A percentile compares a stretch with the other conserved stretches of the same genome.
phyloP scores from a whole-genome alignment of 2,113 vertebrate species.

The Picathartes gymnocephalus region DNA sequence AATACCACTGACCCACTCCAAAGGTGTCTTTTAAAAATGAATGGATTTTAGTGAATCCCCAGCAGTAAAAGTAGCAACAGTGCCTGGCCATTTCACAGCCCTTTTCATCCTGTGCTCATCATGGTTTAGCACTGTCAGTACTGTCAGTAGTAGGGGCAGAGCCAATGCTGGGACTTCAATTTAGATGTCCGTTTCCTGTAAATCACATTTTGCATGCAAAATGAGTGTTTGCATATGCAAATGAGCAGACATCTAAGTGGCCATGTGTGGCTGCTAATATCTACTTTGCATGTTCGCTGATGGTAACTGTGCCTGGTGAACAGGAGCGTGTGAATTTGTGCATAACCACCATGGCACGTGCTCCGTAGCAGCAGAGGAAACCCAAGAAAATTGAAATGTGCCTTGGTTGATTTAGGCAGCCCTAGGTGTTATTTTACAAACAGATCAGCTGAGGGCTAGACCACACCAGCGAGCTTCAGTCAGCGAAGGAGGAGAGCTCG shows the following conservation, averaged over 20 bases:
- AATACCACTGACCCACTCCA: neutral
- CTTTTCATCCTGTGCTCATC: neutral
- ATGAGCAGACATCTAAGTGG: constrained; percentile 23
- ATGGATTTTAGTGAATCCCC: neutral
- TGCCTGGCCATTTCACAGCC: neutral
- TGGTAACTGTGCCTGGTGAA: neutral
- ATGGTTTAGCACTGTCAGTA: neutral
- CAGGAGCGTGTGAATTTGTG: neutral
- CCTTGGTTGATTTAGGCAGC: neutral
- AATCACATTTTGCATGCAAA: constrained; percentile 25
- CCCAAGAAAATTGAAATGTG: neutral
- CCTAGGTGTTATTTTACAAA: neutral
- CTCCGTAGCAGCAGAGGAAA: neutral
- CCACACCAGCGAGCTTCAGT: neutral
- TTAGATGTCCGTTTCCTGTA: constrained; percentile 1
- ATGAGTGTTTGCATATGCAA: constrained; percentile 44
- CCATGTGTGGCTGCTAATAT: neutral
- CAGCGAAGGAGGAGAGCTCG: accelerated
- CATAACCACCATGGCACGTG: accelerated
- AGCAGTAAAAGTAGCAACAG: neutral
- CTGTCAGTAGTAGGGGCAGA: neutral
- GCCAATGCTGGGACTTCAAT: neutral
- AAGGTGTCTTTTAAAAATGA: neutral
- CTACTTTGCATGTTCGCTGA: neutral
- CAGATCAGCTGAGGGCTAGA: neutral